These are phyloP conservation scores for Venusia cambrica DNA, from an alignment of 2,888 invertebrate species.

Conservation along the genomic window DNA sequence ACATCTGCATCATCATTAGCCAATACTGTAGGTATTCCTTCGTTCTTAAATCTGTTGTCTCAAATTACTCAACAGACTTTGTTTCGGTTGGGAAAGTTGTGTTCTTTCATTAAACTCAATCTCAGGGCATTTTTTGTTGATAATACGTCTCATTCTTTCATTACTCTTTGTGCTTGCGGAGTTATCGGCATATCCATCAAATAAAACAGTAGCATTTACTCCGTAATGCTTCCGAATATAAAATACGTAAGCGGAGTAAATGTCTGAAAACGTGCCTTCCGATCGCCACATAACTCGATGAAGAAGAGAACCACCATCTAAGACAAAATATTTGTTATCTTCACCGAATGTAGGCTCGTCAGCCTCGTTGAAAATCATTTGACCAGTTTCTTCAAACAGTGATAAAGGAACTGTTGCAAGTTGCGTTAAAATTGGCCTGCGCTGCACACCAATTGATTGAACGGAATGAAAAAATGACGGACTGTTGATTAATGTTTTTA, in stretches of 20 bases:
- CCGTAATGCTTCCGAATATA: background rate
- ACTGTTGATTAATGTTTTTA: no score
- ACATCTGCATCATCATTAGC: conserved; percentile 1
- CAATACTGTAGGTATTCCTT: background rate
- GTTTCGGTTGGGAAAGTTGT: no score
- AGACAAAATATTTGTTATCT: background rate
- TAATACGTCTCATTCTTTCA: no score
- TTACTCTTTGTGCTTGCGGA: no score
- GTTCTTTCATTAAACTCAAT: no score
- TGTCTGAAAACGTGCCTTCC: background rate
- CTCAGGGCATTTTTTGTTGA: no score
- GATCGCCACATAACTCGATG: background rate
- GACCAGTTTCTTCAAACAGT: background rate
- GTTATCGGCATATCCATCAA: no score
- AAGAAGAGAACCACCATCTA: background rate
- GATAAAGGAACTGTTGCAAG: conserved; percentile 1
- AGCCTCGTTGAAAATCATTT: background rate
- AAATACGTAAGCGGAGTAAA: background rate
- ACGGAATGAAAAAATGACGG: no score
- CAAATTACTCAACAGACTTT: no score
- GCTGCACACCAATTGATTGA: no score
- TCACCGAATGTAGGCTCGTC: no score
- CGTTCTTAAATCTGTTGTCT: background rate
- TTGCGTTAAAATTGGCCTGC: no score
- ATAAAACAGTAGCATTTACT: background rate